These are phyloP conservation scores for Pantala flavescens DNA, from an alignment of 1,140 invertebrate genomes.

Conservation along the genomic window DNA sequence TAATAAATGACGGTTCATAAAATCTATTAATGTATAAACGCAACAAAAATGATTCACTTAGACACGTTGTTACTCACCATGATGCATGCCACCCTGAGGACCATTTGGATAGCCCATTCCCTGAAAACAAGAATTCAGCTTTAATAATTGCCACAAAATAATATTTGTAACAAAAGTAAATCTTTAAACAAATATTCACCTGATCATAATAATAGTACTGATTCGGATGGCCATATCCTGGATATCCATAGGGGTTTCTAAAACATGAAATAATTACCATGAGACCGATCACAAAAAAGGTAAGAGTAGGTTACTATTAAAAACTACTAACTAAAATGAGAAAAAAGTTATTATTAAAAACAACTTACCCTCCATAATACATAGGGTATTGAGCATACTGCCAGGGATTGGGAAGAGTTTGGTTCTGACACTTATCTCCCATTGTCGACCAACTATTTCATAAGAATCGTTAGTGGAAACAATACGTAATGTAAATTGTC, in stretches of 20 bases:
- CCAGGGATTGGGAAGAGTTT: conserved; percentile 18
- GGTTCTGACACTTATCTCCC: conserved; percentile 21
- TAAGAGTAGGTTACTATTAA: background rate
- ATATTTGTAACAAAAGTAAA: background rate
- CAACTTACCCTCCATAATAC: conserved; percentile 18
- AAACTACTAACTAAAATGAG: conserved; percentile 18
- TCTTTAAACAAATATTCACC: conserved; percentile 1
- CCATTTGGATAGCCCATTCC: conserved; percentile 16
- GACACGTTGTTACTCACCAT: background rate
- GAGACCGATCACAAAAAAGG: background rate
- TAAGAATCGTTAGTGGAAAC: background rate
- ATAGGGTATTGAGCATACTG: conserved; percentile 18
- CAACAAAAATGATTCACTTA: too few relatives aligned
- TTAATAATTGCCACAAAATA: background rate
- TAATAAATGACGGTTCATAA: too few relatives aligned
- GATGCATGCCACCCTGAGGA: background rate
- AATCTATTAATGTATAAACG: too few relatives aligned
- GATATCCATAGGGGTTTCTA: conserved; percentile 16
- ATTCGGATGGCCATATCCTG: conserved; percentile 13
- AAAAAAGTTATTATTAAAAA: background rate
- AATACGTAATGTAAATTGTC: too few relatives aligned
- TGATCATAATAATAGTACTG: conserved; percentile 14
- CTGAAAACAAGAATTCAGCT: conserved; percentile 9
- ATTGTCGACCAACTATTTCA: conserved; percentile 3
- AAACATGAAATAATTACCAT: conserved; percentile 6